Evolutionary conservation across 1,140 invertebrate genomes (phyloP).

Genomic region (Lutraria rhynchaena): DNA sequence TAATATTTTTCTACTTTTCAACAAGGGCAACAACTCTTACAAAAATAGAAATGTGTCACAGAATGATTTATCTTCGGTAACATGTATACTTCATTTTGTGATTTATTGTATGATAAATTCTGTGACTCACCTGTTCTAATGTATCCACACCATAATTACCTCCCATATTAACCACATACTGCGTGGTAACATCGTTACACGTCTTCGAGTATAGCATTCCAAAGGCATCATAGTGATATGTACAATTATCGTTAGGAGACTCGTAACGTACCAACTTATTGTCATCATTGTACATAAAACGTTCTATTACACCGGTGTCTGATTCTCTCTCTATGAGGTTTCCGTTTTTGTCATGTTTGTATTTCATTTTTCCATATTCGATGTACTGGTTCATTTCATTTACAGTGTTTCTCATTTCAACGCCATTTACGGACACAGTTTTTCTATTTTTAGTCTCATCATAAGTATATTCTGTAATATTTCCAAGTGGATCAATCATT

Average conservation of each 20-base stretch:
- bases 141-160: constrained; percentile 14
- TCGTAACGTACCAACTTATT: constrained; percentile 9
- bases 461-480: constrained; percentile 28
- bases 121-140: constrained; percentile 11
- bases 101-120: no score
- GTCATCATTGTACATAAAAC: constrained; percentile 18
- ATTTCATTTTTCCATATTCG: background rate
- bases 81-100: no score
- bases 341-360: constrained; percentile 29
- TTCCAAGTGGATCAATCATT: constrained; percentile 7
- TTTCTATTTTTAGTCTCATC: constrained; percentile 31
- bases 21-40: no score
- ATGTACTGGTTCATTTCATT: constrained; percentile 38
- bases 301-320: background rate
- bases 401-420: background rate
- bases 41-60: no score
- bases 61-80: no score
- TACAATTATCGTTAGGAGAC: background rate
- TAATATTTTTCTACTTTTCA: no score
- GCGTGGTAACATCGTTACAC: background rate
- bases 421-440: background rate
- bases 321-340: constrained; percentile 8
- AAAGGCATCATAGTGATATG: constrained; percentile 25
- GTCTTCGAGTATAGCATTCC: constrained; percentile 1
- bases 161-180: background rate